phyloP scores from a whole-genome alignment of 1,140 invertebrate genomes.

The Drosophila miranda region DNA sequence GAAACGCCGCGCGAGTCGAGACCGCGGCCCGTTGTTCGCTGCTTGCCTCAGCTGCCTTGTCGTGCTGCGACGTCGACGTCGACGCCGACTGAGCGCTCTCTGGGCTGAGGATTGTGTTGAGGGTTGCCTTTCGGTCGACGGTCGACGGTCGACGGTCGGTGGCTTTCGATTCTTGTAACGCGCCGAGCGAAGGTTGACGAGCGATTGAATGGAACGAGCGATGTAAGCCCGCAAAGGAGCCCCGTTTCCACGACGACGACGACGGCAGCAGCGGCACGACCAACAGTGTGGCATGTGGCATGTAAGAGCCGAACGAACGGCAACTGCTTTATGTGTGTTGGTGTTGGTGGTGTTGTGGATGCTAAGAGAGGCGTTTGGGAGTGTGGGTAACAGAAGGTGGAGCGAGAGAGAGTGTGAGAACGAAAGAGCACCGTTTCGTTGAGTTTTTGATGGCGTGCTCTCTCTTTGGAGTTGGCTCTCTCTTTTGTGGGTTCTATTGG shows the following conservation, averaged over 20 bases:
- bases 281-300: neutral
- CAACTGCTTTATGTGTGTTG: conserved; percentile 16
- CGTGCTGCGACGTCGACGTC: conserved; percentile 7
- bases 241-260: neutral
- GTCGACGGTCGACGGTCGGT: conserved; percentile 16
- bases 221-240: conserved; percentile 57
- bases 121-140: neutral
- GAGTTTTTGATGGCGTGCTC: conserved; percentile 1
- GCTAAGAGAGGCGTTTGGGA: conserved; percentile 17
- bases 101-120: conserved; percentile 1
- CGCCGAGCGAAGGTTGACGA: conserved; percentile 70
- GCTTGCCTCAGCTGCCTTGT: neutral
- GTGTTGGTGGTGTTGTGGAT: conserved; percentile 24
- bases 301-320: conserved; percentile 43
- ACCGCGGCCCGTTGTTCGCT: too few relatives aligned
- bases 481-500: conserved; percentile 46
- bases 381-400: neutral
- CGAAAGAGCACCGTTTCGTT: conserved; percentile 25
- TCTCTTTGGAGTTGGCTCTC: neutral
- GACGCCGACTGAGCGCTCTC: conserved; percentile 10
- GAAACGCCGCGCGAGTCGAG: conserved; percentile 11
- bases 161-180: conserved; percentile 61
- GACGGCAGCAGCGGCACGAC: neutral
- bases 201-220: conserved; percentile 65
- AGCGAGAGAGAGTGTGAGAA: conserved; percentile 4